These are phyloP conservation scores for Pelagia noctiluca DNA, from an alignment of 30 jellyfish, hydroid and myxozoan genomes.

Conservation along the genomic window DNA sequence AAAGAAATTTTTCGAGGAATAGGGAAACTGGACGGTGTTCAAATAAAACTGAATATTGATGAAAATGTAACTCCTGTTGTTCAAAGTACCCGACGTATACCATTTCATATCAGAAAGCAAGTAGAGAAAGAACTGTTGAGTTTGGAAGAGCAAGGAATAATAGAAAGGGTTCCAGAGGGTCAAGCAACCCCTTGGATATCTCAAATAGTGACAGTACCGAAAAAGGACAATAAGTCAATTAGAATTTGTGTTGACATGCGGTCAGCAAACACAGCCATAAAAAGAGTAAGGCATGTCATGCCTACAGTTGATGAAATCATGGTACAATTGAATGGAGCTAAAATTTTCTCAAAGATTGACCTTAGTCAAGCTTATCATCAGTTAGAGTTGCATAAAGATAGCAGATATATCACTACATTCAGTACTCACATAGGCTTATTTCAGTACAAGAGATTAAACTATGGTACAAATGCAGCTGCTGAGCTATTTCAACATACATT, in stretches of 20 bases:
- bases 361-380: conserved; percentile 47
- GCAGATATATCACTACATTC: conserved; percentile 51
- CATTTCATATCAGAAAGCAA: conserved; percentile 20
- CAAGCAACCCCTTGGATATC: conserved; percentile 52
- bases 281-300: conserved; percentile 34
- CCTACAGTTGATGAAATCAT: conserved; percentile 53
- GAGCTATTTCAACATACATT: conserved; percentile 29
- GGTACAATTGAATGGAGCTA: conserved; percentile 46
- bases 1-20: conserved; percentile 16
- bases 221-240: conserved; percentile 20
- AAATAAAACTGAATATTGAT: conserved; percentile 19
- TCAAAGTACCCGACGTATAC: conserved; percentile 38
- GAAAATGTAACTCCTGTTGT: conserved; percentile 34
- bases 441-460: conserved; percentile 1
- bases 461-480: conserved; percentile 40
- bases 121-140: conserved; percentile 11
- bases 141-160: conserved; percentile 12
- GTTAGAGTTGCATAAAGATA: conserved; percentile 35
- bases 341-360: conserved; percentile 29
- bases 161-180: conserved; percentile 21
- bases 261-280: conserved; percentile 35
- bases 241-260: conserved; percentile 61
- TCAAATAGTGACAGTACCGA: conserved; percentile 31
- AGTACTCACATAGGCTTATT: conserved; percentile 46
- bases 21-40: conserved; percentile 25